These are phyloP conservation scores for Cyphomyrmex costatus DNA, from an alignment of 1,140 invertebrate species.

Conservation along the genomic window DNA sequence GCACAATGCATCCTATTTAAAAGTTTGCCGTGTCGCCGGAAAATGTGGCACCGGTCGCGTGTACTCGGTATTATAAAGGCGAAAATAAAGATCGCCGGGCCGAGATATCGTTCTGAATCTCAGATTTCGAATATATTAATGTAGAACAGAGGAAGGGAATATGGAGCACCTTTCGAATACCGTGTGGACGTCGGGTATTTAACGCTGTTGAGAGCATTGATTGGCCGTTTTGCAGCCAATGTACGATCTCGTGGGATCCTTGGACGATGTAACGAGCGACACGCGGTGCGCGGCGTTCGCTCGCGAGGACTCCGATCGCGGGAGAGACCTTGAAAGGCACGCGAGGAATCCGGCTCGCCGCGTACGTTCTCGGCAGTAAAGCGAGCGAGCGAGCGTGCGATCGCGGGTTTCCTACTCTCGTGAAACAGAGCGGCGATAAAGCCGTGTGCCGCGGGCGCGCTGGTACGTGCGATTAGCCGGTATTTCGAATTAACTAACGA, in stretches of 20 bases:
- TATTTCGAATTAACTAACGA: slow-evolving; percentile 67
- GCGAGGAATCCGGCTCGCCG: slow-evolving; percentile 56
- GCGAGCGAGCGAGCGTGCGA: background rate
- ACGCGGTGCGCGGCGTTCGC: background rate
- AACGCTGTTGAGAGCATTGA: background rate
- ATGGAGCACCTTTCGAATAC: background rate
- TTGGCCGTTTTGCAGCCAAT: background rate
- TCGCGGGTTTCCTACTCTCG: slow-evolving; percentile 52
- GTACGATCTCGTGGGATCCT: background rate
- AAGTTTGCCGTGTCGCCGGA: background rate
- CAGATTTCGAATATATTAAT: background rate
- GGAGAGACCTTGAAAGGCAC: slow-evolving; percentile 64
- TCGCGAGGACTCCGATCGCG: slow-evolving; percentile 49
- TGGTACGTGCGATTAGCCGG: slow-evolving; percentile 55
- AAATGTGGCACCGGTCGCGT: background rate
- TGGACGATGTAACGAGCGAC: slow-evolving; percentile 1
- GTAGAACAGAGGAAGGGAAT: background rate
- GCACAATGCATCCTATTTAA: slow-evolving; percentile 14
- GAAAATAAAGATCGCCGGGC: background rate
- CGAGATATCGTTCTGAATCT: background rate
- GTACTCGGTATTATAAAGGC: background rate
- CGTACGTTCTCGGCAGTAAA: slow-evolving; percentile 44
- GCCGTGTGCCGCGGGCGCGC: slow-evolving; percentile 20
- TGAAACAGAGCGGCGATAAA: slow-evolving; percentile 63
- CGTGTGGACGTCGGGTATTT: too few species aligned